These are phyloP conservation scores for Vulpes ferrilata DNA, from an alignment of 2,113 vertebrate genomes.

Conservation along the genomic window DNA sequence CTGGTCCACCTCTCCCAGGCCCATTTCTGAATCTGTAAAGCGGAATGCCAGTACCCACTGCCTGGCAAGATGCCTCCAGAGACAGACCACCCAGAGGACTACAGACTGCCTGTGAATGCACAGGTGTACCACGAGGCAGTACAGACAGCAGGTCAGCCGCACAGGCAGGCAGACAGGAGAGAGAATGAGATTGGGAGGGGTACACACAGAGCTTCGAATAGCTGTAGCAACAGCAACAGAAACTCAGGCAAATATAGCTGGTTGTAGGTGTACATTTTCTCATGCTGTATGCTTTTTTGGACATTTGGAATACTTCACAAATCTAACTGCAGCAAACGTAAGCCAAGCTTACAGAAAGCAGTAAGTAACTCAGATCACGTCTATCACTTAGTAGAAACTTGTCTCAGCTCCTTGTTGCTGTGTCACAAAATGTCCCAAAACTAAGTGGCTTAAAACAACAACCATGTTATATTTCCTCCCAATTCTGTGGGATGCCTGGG, in stretches of 20 bases:
- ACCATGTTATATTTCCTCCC: not conserved
- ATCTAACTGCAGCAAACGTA: not conserved
- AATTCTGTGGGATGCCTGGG: not conserved
- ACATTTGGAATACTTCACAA: not conserved
- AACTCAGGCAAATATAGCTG: not conserved
- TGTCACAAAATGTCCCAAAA: not conserved
- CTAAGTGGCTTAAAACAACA: not conserved
- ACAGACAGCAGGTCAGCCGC: not conserved
- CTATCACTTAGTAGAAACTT: not conserved
- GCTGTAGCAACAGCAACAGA: not conserved
- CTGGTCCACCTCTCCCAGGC: not conserved
- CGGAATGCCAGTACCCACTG: not conserved
- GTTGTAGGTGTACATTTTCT: not conserved
- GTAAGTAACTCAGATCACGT: not conserved
- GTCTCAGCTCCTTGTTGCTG: not conserved
- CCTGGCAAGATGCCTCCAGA: not conserved
- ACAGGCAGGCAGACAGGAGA: not conserved
- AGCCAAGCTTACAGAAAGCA: not conserved
- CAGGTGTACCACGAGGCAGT: no score
- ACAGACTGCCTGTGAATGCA: not conserved
- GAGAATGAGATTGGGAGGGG: not conserved
- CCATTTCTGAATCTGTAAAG: not conserved
- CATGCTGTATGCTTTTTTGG: not conserved
- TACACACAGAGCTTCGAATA: no score
- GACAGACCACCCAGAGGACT: not conserved